Evolutionary conservation across 2,888 invertebrate species (phyloP).

Genomic region (Eilema caniola): DNA sequence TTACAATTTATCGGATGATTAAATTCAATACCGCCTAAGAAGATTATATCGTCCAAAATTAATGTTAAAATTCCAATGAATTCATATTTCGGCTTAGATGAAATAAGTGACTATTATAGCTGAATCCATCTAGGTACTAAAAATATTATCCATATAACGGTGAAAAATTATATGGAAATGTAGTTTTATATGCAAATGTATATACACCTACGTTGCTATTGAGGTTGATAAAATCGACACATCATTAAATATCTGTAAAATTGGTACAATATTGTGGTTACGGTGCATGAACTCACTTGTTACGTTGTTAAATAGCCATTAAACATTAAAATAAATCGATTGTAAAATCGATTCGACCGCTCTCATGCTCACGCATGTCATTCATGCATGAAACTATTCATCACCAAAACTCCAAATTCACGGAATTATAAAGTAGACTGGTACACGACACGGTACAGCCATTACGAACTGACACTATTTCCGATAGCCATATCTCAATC

Average conservation of each 20-base stretch:
- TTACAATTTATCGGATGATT: conserved; percentile 36
- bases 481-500: conserved; percentile 56
- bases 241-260: conserved; percentile 42
- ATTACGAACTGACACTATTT: conserved; percentile 55
- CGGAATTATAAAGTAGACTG: conserved; percentile 40
- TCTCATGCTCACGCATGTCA: conserved; percentile 29
- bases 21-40: conserved; percentile 34
- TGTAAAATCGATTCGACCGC: conserved; percentile 43
- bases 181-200: conserved; percentile 43
- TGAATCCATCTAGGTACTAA: conserved; percentile 13
- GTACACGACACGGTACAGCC: conserved; percentile 31
- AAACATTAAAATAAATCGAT: conserved; percentile 47
- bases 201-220: conserved; percentile 47
- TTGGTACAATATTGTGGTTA: conserved; percentile 42
- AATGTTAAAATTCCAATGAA: conserved; percentile 30
- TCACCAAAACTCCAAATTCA: conserved; percentile 38
- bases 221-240: conserved; percentile 35
- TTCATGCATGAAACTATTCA: conserved; percentile 34
- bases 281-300: conserved; percentile 39
- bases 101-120: conserved; percentile 6
- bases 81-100: conserved; percentile 20
- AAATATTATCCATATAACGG: conserved; percentile 32
- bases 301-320: conserved; percentile 45
- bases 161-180: conserved; percentile 36
- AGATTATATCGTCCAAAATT: conserved; percentile 38